Evolutionary conservation across 2,888 invertebrate species (phyloP).

Genomic region (Plebejus argus): DNA sequence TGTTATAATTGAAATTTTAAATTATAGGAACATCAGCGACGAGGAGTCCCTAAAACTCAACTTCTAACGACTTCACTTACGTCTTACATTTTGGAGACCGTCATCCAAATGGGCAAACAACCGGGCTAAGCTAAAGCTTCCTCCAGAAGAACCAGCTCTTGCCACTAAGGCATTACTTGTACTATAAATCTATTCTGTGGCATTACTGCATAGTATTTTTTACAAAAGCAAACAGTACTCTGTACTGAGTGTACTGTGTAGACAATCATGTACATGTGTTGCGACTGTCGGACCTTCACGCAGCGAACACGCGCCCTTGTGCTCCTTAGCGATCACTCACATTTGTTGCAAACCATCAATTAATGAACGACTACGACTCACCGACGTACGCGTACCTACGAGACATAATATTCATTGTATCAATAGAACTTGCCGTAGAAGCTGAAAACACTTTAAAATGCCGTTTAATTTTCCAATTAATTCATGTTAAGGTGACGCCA

Average conservation of each 20-base stretch:
- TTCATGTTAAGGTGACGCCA: too few species aligned
- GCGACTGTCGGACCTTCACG: slow-evolving; percentile 25
- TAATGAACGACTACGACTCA: slow-evolving; percentile 49
- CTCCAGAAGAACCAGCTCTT: too few species aligned
- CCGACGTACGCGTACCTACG: slow-evolving; percentile 19
- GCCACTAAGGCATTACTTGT: not conserved
- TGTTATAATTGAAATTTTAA: too few species aligned
- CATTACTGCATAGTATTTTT: not conserved
- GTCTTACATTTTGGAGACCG: too few species aligned
- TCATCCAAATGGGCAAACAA: too few species aligned
- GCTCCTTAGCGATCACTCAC: slow-evolving; percentile 66
- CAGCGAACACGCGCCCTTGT: slow-evolving; percentile 58
- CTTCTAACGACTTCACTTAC: too few species aligned
- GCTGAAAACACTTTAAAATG: not conserved
- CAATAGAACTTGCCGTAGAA: not conserved
- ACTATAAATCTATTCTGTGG: too few species aligned
- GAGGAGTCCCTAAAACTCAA: too few species aligned
- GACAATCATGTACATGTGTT: slow-evolving; percentile 3
- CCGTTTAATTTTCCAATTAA: not conserved
- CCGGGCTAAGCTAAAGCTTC: too few species aligned
- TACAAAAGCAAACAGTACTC: not conserved
- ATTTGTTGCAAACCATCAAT: slow-evolving; percentile 61
- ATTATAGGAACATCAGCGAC: too few species aligned
- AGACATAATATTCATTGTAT: not conserved
- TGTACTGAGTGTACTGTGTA: not conserved